phyloP scores from a whole-genome alignment of 2,113 vertebrate genomes.

The Halichoerus grypus region DNA sequence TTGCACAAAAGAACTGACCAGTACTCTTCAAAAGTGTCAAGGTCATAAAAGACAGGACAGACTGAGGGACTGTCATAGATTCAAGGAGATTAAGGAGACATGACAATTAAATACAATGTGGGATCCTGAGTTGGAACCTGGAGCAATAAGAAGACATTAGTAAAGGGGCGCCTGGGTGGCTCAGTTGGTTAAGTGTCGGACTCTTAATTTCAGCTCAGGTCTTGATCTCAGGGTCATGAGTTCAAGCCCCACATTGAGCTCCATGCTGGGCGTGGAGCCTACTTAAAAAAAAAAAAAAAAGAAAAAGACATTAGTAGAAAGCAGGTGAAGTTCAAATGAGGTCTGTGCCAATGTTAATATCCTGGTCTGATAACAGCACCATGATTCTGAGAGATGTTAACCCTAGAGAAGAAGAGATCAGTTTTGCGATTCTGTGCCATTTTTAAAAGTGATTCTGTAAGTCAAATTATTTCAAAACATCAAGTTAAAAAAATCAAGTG shows the following conservation, averaged over 20 bases:
- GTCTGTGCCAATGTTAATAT: neutral
- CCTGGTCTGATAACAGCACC: neutral
- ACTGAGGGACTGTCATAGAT: neutral
- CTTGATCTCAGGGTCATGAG: neutral
- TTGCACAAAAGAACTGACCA: neutral
- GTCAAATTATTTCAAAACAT: slow-evolving; percentile 38
- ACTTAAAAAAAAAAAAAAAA: neutral
- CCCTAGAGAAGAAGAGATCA: neutral
- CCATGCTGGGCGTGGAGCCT: neutral
- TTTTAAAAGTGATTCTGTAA: neutral
- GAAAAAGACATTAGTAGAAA: neutral
- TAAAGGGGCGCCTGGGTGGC: neutral
- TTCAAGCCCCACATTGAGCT: neutral
- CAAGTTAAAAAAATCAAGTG: neutral
- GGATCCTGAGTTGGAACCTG: neutral
- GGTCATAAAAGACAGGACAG: neutral
- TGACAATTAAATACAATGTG: neutral
- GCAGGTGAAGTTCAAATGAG: neutral
- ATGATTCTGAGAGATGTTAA: neutral
- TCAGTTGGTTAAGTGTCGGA: neutral
- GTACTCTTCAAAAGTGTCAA: neutral
- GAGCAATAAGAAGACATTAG: neutral
- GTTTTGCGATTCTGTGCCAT: neutral
- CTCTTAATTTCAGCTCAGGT: neutral
- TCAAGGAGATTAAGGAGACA: neutral